A percentile compares a stretch with the other conserved stretches of the same genome.
Evolutionary conservation across 2,113 vertebrate genomes (phyloP).

Genomic region (sheep (Ovis aries)): ARS-UI_Ramb_v3.0 NC_056080.1:113495001-113495500

Average conservation of each 20-base stretch:
- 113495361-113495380: neutral
- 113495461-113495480: constrained; percentile 8
- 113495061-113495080: neutral
- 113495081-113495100: neutral
- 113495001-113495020: neutral
- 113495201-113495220: constrained; percentile 16
- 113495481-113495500: neutral
- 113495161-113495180: constrained; percentile 33
- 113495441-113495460: neutral
- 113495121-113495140: neutral
- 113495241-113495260: neutral
- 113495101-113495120: neutral
- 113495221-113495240: neutral
- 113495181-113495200: neutral
- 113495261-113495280: constrained; percentile 26
- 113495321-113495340: constrained; percentile 7
- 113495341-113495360: constrained; percentile 10
- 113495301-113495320: constrained; percentile 22
- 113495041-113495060: neutral
- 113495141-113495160: neutral
- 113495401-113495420: constrained; percentile 7
- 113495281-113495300: constrained; percentile 16
- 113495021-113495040: neutral
- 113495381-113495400: neutral
- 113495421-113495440: neutral